These are phyloP conservation scores for Antidorcas marsupialis DNA, from an alignment of 2,113 vertebrate genomes.

Conservation along the genomic window DNA sequence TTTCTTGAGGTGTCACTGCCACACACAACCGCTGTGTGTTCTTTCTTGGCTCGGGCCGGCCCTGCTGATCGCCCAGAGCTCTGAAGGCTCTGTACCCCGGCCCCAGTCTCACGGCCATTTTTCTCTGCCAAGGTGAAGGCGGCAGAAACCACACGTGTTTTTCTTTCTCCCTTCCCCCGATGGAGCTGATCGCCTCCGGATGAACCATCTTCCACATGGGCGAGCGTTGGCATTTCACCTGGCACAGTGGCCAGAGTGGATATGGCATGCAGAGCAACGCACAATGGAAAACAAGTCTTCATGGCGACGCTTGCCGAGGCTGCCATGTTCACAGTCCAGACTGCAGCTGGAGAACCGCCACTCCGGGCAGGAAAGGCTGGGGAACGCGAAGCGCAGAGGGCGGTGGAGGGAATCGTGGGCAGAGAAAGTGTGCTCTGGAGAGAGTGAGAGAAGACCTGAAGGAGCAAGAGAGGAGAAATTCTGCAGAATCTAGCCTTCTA, in stretches of 20 bases:
- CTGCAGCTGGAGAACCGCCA: neutral
- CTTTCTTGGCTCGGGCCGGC: conserved; percentile 70
- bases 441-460: neutral
- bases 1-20: conserved; percentile 79
- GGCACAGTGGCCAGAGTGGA: neutral
- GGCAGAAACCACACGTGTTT: neutral
- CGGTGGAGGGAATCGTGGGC: neutral
- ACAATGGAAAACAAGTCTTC: conserved; percentile 2
- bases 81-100: conserved; percentile 41
- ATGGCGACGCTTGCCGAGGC: accelerated
- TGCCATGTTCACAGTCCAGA: neutral
- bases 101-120: conserved; percentile 38
- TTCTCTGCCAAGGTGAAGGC: conserved; percentile 29
- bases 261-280: accelerated
- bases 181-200: neutral
- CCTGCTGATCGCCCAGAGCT: conserved; percentile 37
- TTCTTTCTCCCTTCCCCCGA: neutral
- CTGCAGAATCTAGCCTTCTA: neutral
- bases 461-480: neutral
- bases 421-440: neutral
- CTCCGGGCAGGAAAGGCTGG: neutral
- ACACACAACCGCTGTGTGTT: conserved; percentile 78
- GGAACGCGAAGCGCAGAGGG: neutral
- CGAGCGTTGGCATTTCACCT: neutral
- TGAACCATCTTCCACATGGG: conserved; percentile 2